Evolutionary conservation across 2,113 vertebrate species (phyloP), one percentile per base, ranked within the genome.

Genomic region (Pardalotus punctatus): DNA sequence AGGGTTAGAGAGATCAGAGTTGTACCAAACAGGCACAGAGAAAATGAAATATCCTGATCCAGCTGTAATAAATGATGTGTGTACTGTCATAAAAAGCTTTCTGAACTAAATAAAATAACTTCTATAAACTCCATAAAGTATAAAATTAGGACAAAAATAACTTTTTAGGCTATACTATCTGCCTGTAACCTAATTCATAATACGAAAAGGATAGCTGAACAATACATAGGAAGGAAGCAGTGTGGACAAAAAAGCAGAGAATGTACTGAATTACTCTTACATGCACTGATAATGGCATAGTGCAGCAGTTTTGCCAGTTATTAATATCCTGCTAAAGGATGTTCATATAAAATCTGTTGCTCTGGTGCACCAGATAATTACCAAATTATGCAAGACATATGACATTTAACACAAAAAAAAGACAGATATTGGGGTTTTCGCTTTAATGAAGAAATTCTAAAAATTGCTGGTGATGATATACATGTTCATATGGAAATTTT

Each of bases 361-460:
- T 78, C 35, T 89, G 79, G 15, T 82, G 50, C 79, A 70, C 33
- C n/a, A 90, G 25, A 33, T 92, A 88, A 83, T 88, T 86, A 42
- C 20, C 36, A 81, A 42, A 72, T 80, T 69, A 38, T 53, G 45
- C 36, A 51, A 50, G 67, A 33, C 33, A 35, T 29, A 57, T 35
- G 43, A 53, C 10, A 38, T 69, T 36, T 73, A 82, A 29, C 25
- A 72, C 12, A 61, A 58, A 3, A 66, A n/a, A 77, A 19, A 3
- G 4, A 28, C 15, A n/a, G 40, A 33, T 53, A 76, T 0, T 81
- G 33, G 7, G 20, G 48, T 94, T 89, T 87, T 27, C 12, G 5
- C 22, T 67, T 65, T 72, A 57, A 10, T 82, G 53, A 87, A 93
- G 57, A 61, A 65, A 87, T 60, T 56, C 17, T 65, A 9, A 79